phyloP scores from a whole-genome alignment of 2,888 invertebrate species.

The Chironomus tentans region DNA sequence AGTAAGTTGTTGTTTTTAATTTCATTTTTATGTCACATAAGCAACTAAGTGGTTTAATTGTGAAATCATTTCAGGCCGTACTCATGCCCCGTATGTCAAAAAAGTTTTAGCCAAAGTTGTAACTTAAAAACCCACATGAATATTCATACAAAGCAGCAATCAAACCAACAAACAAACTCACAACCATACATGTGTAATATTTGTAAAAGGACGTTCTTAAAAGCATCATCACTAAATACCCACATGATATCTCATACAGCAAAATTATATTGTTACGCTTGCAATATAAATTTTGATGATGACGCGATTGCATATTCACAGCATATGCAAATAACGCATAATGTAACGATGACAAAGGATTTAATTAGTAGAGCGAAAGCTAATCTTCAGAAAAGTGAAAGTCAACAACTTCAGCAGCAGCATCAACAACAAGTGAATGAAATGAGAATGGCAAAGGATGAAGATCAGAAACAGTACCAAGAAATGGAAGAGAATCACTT shows the following conservation, averaged over 20 bases:
- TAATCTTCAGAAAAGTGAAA: constrained; percentile 14
- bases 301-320: constrained; percentile 18
- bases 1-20: constrained; percentile 11
- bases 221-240: constrained; percentile 13
- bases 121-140: constrained; percentile 23
- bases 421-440: background rate
- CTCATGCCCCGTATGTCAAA: constrained; percentile 4
- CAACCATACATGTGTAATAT: constrained; percentile 12
- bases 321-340: constrained; percentile 21
- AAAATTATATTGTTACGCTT: constrained; percentile 18
- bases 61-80: constrained; percentile 2
- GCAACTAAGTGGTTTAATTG: no score
- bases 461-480: background rate
- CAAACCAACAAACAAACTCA: background rate
- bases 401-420: background rate
- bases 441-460: background rate
- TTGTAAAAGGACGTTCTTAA: constrained; percentile 17
- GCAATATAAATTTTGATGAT: constrained; percentile 20
- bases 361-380: constrained; percentile 10
- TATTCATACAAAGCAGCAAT: background rate
- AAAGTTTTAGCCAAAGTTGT: constrained; percentile 19
- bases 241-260: constrained; percentile 23
- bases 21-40: background rate
- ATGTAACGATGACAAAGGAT: constrained; percentile 22
- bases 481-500: background rate